Evolutionary conservation across 1,140 invertebrate genomes (phyloP), one percentile per base, ranked within the genome.

Genomic region (Samia ricini): DNA sequence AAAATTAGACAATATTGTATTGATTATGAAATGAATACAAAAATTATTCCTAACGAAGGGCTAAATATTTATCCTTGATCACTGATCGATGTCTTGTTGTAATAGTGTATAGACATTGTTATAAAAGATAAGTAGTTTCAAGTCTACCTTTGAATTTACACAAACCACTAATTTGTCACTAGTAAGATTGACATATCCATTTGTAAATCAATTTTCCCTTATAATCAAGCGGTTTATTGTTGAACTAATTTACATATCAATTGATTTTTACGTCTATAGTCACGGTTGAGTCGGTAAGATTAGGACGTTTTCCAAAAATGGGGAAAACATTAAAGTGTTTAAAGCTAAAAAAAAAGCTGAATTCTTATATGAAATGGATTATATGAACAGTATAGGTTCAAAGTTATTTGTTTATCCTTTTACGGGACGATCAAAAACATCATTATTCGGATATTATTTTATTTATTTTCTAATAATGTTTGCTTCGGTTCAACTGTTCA

Each of bases 391-490:
- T 22, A 62, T 81, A 18, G 76, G 78, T n/a, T 59, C 56, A 2
- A 80, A 76, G 65, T 69, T 80, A 57, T 85, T 79, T 55, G 64
- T 85, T 0, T 81, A 66, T 54, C 84, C 83, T 19, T 85, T 84
- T 60, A 69, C 69, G 4, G 69, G 64, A 6, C 70, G 64, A 66
- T 69, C 68, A 6, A 83, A 74, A 56, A 12, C 20, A 2, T 61
- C 67, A 26, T 59, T 72, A 21, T 36, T 72, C 33, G 74, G 74
- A n/a, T 88, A 72, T 54, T 55, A 61, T 26, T 23, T 74, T 2
- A 71, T 71, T 7, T 75, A 66, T 26, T 56, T 71, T 3, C 57
- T 88, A 10, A 55, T 81, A 0, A 5, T 75, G 0, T 65, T 77
- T 12, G 81, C 82, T 5, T 69, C 71, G 0, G 33, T 61, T 4